These are phyloP conservation scores for Lysandra coridon DNA, from an alignment of 2,888 invertebrate genomes.

Conservation along the genomic window DNA sequence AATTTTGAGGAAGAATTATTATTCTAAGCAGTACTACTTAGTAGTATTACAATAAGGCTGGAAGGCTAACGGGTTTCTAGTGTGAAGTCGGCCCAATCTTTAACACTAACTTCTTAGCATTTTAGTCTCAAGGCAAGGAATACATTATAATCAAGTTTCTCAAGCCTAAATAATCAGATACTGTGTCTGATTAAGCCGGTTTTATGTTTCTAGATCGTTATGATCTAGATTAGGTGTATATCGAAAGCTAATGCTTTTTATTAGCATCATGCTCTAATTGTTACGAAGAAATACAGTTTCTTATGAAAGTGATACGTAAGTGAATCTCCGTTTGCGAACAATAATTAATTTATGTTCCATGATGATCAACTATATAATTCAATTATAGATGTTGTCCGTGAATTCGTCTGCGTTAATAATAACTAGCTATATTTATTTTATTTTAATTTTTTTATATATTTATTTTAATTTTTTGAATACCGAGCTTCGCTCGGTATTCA, in stretches of 20 bases:
- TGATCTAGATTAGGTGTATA: conserved; percentile 11
- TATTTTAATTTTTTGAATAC: too few species aligned
- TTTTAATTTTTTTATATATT: too few species aligned
- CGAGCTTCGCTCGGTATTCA: too few species aligned
- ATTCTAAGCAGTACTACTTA: background rate
- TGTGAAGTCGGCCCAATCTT: background rate
- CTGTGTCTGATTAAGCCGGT: background rate
- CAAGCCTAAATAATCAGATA: background rate
- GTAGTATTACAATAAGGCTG: background rate
- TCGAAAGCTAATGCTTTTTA: background rate
- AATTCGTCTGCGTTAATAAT: too few species aligned
- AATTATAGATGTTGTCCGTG: background rate
- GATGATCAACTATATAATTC: background rate
- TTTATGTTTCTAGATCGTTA: background rate
- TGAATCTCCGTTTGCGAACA: background rate
- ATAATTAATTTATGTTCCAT: background rate
- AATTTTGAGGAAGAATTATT: background rate
- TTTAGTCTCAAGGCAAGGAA: conserved; percentile 11
- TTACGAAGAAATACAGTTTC: background rate
- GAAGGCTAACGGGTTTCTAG: background rate
- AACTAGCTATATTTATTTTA: too few species aligned
- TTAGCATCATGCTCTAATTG: background rate
- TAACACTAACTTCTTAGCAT: background rate
- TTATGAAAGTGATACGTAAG: background rate
- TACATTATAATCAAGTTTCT: conserved; percentile 1